Evolutionary conservation across 37 sponge, comb jelly and placozoan species (phyloP).

Genomic region (Diacarnus erythraeanus): DNA sequence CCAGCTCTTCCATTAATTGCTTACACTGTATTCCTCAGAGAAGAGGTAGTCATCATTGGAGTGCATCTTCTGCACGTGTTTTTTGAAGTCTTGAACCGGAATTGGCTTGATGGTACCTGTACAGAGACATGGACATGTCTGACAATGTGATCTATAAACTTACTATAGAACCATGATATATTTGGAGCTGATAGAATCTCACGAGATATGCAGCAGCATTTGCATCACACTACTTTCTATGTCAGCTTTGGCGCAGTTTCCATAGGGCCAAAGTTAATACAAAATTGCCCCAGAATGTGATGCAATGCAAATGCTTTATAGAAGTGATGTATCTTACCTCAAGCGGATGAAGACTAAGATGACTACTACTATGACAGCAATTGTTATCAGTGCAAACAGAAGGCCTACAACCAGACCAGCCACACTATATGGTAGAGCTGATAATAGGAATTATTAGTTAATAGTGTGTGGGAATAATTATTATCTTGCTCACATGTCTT

Average conservation of each 20-base stretch:
- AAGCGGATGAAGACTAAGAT: background rate
- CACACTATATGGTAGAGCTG: slow-evolving; percentile 14
- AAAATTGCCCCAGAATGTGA: too few relatives aligned
- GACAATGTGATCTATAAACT: background rate
- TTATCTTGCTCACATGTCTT: background rate
- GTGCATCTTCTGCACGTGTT: slow-evolving; percentile 73
- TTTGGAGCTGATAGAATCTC: too few relatives aligned
- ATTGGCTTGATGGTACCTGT: slow-evolving; percentile 54
- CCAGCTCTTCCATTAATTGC: background rate
- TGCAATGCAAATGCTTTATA: too few relatives aligned
- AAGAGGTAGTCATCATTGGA: slow-evolving; percentile 88
- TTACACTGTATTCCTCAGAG: slow-evolving; percentile 77
- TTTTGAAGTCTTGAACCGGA: slow-evolving; percentile 52
- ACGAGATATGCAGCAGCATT: too few relatives aligned
- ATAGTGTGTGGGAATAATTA: background rate
- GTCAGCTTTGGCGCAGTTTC: too few relatives aligned
- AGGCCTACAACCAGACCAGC: slow-evolving; percentile 24
- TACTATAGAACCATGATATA: too few relatives aligned
- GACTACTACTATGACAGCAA: background rate
- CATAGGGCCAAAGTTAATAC: too few relatives aligned
- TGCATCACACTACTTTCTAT: too few relatives aligned
- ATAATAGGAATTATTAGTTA: too few relatives aligned
- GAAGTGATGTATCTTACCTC: too few relatives aligned
- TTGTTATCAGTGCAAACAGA: slow-evolving; percentile 9
- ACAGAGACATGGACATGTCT: background rate